phyloP scores from a whole-genome alignment of 2,113 vertebrate species.

The Xenus cinereus region DNA sequence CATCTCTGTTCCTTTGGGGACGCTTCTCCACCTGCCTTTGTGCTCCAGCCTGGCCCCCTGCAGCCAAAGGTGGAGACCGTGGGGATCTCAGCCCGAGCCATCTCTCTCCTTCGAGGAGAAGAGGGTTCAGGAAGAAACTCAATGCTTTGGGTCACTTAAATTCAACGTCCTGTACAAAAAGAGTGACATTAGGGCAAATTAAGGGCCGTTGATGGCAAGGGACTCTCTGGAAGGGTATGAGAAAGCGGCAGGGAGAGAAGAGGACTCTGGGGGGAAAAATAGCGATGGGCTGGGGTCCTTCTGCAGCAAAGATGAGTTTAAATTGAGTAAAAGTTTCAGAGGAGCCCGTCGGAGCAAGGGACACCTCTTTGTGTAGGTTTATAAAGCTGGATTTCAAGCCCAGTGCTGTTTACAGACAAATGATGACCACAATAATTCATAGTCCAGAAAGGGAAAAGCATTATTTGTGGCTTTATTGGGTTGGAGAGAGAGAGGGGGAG shows the following conservation, averaged over 20 bases:
- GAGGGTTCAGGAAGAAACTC: not conserved
- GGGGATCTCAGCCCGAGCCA: not conserved
- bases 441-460: not conserved
- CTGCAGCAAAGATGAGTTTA: not conserved
- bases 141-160: not conserved
- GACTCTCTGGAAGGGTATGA: not conserved
- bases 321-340: not conserved
- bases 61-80: not conserved
- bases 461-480: fast-evolving
- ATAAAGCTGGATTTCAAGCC: not conserved
- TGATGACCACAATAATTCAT: fast-evolving
- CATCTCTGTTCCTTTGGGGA: not conserved
- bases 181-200: too few species aligned
- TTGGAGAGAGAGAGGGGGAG: not conserved
- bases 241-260: not conserved
- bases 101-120: not conserved
- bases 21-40: fast-evolving
- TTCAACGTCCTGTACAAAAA: not conserved
- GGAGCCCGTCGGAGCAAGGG: not conserved
- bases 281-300: not conserved
- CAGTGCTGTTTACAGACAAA: not conserved
- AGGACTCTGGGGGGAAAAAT: fast-evolving
- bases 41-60: not conserved
- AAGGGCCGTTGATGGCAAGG: not conserved
- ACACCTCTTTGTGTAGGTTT: fast-evolving